Conservation (phyloP, 2,888 invertebrate genomes). For the Tetragonula carbonaria region DNA sequence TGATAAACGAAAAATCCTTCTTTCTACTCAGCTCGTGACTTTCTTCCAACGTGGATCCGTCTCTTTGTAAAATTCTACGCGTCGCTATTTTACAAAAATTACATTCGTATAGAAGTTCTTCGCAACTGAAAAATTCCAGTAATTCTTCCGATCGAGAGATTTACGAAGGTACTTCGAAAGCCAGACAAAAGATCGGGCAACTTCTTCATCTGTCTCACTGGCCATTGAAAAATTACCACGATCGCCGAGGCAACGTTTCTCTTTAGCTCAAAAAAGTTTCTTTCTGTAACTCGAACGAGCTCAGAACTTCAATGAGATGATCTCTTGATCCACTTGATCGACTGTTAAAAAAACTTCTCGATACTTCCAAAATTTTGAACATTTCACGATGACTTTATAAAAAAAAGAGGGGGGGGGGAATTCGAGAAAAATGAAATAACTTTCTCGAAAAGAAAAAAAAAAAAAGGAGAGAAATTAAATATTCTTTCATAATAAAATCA, state of each 20-base stretch:
- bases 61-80: no score
- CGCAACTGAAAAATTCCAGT: no score
- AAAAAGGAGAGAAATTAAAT: no score
- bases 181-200: neutral
- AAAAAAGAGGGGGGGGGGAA: no score
- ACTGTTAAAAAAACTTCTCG: neutral
- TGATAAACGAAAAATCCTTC: no score
- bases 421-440: no score
- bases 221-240: neutral
- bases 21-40: no score
- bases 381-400: no score
- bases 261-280: neutral
- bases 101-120: no score
- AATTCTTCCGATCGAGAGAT: neutral
- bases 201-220: neutral
- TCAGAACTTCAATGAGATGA: neutral
- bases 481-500: neutral
- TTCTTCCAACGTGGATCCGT: no score
- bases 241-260: neutral
- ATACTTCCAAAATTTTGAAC: neutral
- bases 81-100: no score
- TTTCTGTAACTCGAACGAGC: neutral
- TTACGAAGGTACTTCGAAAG: neutral
- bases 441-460: no score
- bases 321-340: neutral